phyloP scores from a whole-genome alignment of 1,140 invertebrate species.

The Drosophila oshimai region DNA sequence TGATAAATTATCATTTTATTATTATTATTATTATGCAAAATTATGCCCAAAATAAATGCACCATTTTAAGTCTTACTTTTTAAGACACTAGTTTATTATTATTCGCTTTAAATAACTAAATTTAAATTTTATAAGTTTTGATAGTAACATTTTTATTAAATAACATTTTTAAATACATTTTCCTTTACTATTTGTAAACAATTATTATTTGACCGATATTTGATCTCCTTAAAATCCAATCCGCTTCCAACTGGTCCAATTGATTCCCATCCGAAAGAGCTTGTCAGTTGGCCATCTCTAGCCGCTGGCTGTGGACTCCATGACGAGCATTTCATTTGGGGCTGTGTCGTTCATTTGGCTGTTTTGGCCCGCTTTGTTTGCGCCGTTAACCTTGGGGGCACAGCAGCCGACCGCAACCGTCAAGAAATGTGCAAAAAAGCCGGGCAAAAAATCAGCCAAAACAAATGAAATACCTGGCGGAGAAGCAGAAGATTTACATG shows the following conservation, averaged over 20 bases:
- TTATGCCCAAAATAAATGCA: too few species aligned
- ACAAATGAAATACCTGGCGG: conserved; percentile 14
- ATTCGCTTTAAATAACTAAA: too few species aligned
- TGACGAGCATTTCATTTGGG: conserved; percentile 57
- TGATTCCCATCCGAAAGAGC: conserved; percentile 12
- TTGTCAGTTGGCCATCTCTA: conserved; percentile 53
- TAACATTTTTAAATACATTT: too few species aligned
- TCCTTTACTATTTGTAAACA: too few species aligned
- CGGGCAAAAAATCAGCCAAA: conserved; percentile 7
- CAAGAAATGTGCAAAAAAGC: conserved; percentile 39
- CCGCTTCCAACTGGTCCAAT: background rate
- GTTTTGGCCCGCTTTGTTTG: conserved; percentile 65
- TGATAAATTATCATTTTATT: too few species aligned
- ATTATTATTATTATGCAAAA: too few species aligned
- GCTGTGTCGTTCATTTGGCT: conserved; percentile 56
- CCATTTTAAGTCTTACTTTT: too few species aligned
- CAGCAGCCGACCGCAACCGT: conserved; percentile 53
- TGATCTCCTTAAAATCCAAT: background rate
- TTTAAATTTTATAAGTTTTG: too few species aligned
- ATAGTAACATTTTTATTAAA: too few species aligned
- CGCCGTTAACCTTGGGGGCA: conserved; percentile 76
- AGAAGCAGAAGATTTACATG: conserved; percentile 53
- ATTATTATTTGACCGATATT: background rate
- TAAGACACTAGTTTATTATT: too few species aligned
- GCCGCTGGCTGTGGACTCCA: conserved; percentile 17